These are phyloP conservation scores for Drosophila trichaetosa DNA, from an alignment of 2,888 invertebrate species.

Conservation along the genomic window DNA sequence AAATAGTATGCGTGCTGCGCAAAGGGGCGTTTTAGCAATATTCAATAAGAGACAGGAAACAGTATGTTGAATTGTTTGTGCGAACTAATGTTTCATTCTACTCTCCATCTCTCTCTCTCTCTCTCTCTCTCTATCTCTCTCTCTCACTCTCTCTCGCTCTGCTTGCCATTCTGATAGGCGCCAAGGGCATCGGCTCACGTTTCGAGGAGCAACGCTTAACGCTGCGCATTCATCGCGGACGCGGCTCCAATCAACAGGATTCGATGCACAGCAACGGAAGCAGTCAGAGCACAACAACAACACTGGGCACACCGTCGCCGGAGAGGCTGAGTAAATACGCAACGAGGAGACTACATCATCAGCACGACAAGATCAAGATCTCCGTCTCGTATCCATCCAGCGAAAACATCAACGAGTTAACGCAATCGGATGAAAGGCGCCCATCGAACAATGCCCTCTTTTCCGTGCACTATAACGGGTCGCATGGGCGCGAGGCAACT, in stretches of 20 bases:
- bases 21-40: not conserved
- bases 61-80: constrained; percentile 26
- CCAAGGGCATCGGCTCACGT: constrained; percentile 89
- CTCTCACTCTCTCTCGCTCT: not conserved
- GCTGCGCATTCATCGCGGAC: constrained; percentile 94
- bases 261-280: constrained; percentile 89
- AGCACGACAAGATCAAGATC: constrained; percentile 92
- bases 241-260: constrained; percentile 90
- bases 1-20: not conserved
- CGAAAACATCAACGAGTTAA: constrained; percentile 87
- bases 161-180: constrained; percentile 82
- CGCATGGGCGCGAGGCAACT: constrained; percentile 88
- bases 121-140: not conserved
- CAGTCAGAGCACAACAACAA: constrained; percentile 89
- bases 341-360: constrained; percentile 86
- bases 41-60: constrained; percentile 11
- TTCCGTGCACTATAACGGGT: constrained; percentile 89
- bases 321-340: constrained; percentile 87
- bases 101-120: not conserved
- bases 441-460: constrained; percentile 73
- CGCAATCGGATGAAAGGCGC: constrained; percentile 83
- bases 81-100: constrained; percentile 36
- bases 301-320: constrained; percentile 88
- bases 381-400: constrained; percentile 94
- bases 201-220: constrained; percentile 96